Evolutionary conservation across 2,113 vertebrate genomes (phyloP).

Genomic region (Chloropsis hardwickii): DNA sequence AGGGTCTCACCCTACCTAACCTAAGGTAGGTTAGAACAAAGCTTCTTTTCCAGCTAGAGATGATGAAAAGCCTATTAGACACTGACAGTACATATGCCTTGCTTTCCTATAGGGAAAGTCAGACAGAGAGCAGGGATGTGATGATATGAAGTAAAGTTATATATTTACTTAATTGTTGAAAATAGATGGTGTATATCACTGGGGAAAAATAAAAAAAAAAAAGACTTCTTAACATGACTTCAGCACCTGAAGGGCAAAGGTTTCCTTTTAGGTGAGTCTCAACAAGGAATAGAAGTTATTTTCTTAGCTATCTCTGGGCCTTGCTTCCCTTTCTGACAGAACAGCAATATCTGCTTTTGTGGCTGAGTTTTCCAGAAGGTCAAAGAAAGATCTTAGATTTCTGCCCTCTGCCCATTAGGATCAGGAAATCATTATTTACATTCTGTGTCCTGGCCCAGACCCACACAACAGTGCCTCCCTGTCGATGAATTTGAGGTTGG

Average conservation of each 20-base stretch:
- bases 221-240: not conserved
- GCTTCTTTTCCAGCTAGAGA: not conserved
- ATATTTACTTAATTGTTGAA: not conserved
- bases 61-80: not conserved
- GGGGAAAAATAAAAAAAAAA: rapidly evolving
- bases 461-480: not conserved
- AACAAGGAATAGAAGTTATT: not conserved
- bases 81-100: not conserved
- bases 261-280: not conserved
- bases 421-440: not conserved
- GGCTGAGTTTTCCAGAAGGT: not conserved
- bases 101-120: not conserved
- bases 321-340: not conserved
- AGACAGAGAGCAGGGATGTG: not conserved
- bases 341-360: not conserved
- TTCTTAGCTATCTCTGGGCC: not conserved
- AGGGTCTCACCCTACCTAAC: not conserved
- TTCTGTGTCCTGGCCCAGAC: not conserved
- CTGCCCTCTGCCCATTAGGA: not conserved
- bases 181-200: not conserved
- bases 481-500: not conserved
- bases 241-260: not conserved
- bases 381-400: not conserved
- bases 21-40: not conserved
- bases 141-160: not conserved